Conservation (phyloP, 1,140 invertebrate species). For the Solen grandis region DNA sequence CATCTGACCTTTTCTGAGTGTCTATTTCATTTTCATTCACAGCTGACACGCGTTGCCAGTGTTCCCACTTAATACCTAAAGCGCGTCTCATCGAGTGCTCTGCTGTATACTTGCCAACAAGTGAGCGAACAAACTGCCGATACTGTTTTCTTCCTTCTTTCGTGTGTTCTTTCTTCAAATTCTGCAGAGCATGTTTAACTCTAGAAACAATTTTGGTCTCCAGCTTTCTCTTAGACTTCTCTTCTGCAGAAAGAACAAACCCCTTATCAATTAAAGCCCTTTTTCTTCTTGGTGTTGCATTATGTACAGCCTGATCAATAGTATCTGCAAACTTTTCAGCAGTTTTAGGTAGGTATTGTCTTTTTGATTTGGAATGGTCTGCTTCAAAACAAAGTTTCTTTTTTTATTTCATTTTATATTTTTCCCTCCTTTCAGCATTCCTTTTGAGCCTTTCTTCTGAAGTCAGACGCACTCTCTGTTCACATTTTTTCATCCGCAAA, state of each 20-base stretch:
- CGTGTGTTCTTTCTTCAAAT: background rate
- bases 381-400: background rate
- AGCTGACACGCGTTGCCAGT: slow-evolving; percentile 12
- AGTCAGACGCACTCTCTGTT: background rate
- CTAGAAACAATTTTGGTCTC: slow-evolving; percentile 14
- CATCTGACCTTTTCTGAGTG: slow-evolving; percentile 6
- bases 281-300: slow-evolving; percentile 10
- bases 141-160: slow-evolving; percentile 21
- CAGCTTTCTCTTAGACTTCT: background rate
- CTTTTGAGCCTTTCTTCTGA: background rate
- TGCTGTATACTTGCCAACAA: background rate
- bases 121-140: background rate
- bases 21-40: background rate
- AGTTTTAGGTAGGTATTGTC: background rate
- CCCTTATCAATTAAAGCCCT: background rate
- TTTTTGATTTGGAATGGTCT: background rate
- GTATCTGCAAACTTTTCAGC: slow-evolving; percentile 24
- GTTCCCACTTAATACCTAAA: slow-evolving; percentile 33
- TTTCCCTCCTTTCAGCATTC: background rate
- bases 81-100: slow-evolving; percentile 10
- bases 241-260: slow-evolving; percentile 1
- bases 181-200: background rate
- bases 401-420: background rate
- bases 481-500: slow-evolving; percentile 20
- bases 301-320: background rate